phyloP scores from a whole-genome alignment of 2,797 vertebrate genomes.

The Dipus sagitta region DNA sequence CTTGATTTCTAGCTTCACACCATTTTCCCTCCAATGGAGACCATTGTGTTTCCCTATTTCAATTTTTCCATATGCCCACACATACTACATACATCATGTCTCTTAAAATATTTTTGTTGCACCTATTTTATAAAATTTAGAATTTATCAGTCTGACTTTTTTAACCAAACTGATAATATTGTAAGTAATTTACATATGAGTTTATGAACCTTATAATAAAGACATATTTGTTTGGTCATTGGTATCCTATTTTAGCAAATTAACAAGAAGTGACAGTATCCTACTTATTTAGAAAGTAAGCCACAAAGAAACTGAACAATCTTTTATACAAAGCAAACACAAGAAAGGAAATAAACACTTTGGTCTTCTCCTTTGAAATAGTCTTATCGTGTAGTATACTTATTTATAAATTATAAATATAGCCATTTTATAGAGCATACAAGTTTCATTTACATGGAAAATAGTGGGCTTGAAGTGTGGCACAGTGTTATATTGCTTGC shows the following conservation, averaged over 20 bases:
- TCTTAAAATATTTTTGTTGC: slow-evolving; percentile 32
- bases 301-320: not conserved
- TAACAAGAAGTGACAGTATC: slow-evolving; percentile 12
- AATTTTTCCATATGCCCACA: too few relatives aligned
- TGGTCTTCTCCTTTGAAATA: slow-evolving; percentile 44
- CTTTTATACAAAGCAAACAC: not conserved
- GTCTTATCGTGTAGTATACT: not conserved
- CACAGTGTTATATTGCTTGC: not conserved
- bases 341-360: not conserved
- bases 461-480: not conserved
- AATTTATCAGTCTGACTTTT: slow-evolving; percentile 21
- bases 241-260: not conserved
- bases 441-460: not conserved
- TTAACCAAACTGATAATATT: slow-evolving; percentile 1
- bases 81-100: not conserved
- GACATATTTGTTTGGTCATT: not conserved
- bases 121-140: not conserved
- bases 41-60: not conserved
- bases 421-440: slow-evolving; percentile 21
- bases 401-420: slow-evolving; percentile 28
- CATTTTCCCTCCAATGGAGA: slow-evolving; percentile 43
- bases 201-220: slow-evolving; percentile 3
- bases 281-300: slow-evolving; percentile 36
- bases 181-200: slow-evolving; percentile 19
- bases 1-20: slow-evolving; percentile 57